Conservation (phyloP, 2,113 vertebrate species). For the Erythrocercus mccallii region DNA sequence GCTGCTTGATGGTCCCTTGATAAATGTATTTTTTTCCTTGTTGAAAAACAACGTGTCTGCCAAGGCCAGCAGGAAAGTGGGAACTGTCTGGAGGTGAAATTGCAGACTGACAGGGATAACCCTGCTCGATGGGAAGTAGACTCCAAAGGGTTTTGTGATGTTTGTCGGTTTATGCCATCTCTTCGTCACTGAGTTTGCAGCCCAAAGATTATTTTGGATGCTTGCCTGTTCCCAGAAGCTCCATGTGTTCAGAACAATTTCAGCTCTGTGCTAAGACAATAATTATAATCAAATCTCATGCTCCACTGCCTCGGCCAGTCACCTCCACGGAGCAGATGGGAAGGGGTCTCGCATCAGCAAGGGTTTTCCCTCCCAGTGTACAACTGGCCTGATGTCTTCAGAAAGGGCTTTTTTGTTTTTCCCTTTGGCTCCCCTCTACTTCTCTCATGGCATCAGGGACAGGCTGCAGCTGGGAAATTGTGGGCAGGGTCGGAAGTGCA, state of each 20-base stretch:
- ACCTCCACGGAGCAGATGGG: constrained; percentile 54
- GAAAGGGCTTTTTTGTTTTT: neutral
- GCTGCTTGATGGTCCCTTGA: neutral
- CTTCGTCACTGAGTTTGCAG: constrained; percentile 11
- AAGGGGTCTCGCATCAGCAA: neutral
- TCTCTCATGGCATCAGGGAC: neutral
- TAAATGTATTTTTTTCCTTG: neutral
- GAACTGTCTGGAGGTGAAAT: neutral
- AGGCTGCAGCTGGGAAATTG: neutral
- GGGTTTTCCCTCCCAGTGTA: constrained; percentile 9
- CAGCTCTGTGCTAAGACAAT: constrained; percentile 40
- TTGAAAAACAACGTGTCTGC: neutral
- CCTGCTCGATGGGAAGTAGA: neutral
- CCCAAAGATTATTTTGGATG: constrained; percentile 60
- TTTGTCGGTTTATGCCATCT: constrained; percentile 4
- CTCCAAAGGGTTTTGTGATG: neutral
- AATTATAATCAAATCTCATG: constrained; percentile 56
- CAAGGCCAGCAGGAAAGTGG: neutral
- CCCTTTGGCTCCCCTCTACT: neutral
- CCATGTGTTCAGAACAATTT: neutral
- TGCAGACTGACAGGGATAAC: neutral
- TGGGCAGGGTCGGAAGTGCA: neutral
- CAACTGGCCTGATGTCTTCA: neutral
- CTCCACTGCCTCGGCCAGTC: constrained; percentile 18
- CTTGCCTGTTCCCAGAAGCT: constrained; percentile 58